Evolutionary conservation across 2,113 vertebrate genomes (phyloP).

Genomic region (Spea multiplicata): DNA sequence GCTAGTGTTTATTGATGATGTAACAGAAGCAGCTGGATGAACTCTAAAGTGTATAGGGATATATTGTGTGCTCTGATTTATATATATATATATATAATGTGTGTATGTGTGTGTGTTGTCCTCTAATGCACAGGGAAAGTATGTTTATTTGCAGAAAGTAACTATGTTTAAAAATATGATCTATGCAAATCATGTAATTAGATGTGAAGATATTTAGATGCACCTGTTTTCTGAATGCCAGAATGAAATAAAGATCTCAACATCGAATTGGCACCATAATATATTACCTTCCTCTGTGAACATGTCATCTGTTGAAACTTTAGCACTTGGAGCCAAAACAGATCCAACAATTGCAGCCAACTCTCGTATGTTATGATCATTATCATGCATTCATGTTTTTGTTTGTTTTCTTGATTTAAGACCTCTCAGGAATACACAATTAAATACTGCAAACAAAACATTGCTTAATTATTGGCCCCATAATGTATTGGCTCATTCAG

Average conservation of each 20-base stretch:
- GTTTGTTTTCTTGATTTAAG: not conserved
- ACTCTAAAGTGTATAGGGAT: too few species aligned
- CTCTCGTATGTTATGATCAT: conserved; percentile 25
- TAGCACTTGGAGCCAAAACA: conserved; percentile 47
- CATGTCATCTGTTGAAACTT: conserved; percentile 29
- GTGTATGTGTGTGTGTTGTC: too few species aligned
- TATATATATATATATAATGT: too few species aligned
- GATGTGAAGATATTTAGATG: conserved; percentile 46
- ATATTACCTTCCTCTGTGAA: conserved; percentile 42
- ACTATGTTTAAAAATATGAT: conserved; percentile 52
- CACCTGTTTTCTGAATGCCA: conserved; percentile 43
- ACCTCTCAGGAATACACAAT: too few species aligned
- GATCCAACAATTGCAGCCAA: conserved; percentile 43
- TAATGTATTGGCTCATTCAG: too few species aligned
- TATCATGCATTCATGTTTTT: conserved; percentile 3
- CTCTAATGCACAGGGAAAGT: too few species aligned
- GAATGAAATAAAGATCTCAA: conserved; percentile 52
- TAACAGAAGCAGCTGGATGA: too few species aligned
- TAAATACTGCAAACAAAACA: too few species aligned
- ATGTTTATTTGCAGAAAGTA: not conserved
- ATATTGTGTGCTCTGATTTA: too few species aligned
- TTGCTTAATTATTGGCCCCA: too few species aligned
- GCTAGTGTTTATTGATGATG: not conserved
- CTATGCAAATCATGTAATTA: conserved; percentile 46
- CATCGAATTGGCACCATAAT: conserved; percentile 50